Evolutionary conservation across 2,797 vertebrate genomes (phyloP), one percentile per base, ranked within the genome.

Genomic region (Epinephelus malabaricus): DNA sequence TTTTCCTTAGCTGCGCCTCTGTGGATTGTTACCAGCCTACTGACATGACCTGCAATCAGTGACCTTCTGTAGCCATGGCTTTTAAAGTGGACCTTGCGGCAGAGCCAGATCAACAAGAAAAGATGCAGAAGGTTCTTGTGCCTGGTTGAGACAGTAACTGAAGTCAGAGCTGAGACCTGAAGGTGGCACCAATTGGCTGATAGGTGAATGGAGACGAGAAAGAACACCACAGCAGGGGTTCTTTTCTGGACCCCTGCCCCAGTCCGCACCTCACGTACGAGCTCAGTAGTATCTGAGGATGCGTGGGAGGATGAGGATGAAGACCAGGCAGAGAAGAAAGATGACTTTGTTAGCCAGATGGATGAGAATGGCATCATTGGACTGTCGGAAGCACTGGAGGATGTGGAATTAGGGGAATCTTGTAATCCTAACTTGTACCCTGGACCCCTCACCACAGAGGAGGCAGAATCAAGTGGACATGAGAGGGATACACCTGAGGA

Each of bases 291-390:
- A 17, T 92, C 89, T 2, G 89, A 88, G 21, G 92, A 91, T 14
- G 91, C 79, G 7, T 88, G 80, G 86, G 83, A 88, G 15, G 81
- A 83, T 3, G 86, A 84, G 12, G 81, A 83, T 5, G 82, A 69
- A 58, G 71, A 81, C 11, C 60, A 34, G 15, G 64, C 21, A 4
- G 82, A 78, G 0, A 79, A 81, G 0, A 90, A 92, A 0, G 89
- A 94, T 45, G 86, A 90, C 47, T 95, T 95, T 63, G 56, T 73
- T 27, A 86, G 68, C 49, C 92, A 90, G 15, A 94, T 96, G 95
- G 94, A 96, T 18, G 88, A 94, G 69, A 92, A 96, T 2, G 96
- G 96, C 51, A 92, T 96, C 76, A 96, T 96, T 4, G 94, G 95
- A 17, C 85, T 96, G 69, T 72, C 81, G 0, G 93, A 89, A 40